Conservation (phyloP, 2,113 vertebrate genomes). For the Zingel zingel region DNA sequence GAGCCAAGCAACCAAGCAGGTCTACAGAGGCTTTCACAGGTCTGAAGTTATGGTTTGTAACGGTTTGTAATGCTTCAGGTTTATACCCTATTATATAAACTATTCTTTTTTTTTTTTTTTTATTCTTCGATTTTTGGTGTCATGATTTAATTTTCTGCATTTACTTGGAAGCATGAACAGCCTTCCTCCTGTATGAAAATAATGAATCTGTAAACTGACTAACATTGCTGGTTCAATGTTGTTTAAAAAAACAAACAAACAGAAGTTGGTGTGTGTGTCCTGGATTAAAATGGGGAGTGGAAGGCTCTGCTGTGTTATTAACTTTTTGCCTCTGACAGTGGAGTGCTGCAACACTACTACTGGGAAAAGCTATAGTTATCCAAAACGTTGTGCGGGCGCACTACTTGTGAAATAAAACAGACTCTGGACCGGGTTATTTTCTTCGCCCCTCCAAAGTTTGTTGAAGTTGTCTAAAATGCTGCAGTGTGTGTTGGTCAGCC, state of each 20-base stretch:
- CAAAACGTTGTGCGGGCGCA: no score
- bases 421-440: no score
- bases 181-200: not conserved
- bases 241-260: no score
- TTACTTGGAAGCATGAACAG: not conserved
- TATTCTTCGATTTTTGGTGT: no score
- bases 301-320: not conserved
- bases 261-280: not conserved
- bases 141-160: not conserved
- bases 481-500: not conserved
- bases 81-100: not conserved
- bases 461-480: not conserved
- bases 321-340: not conserved
- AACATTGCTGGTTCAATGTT: not conserved
- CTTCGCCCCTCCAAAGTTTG: not conserved
- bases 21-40: not conserved
- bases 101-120: not conserved
- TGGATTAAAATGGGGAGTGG: not conserved
- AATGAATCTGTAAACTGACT: not conserved
- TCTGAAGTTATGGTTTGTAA: not conserved
- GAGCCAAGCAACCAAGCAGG: constrained; percentile 2
- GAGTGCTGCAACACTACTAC: not conserved
- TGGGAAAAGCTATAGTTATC: no score
- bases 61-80: not conserved
- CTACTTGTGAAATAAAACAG: no score